Evolutionary conservation across 2,888 invertebrate species (phyloP).

Genomic region (Perizoma flavofasciatum): DNA sequence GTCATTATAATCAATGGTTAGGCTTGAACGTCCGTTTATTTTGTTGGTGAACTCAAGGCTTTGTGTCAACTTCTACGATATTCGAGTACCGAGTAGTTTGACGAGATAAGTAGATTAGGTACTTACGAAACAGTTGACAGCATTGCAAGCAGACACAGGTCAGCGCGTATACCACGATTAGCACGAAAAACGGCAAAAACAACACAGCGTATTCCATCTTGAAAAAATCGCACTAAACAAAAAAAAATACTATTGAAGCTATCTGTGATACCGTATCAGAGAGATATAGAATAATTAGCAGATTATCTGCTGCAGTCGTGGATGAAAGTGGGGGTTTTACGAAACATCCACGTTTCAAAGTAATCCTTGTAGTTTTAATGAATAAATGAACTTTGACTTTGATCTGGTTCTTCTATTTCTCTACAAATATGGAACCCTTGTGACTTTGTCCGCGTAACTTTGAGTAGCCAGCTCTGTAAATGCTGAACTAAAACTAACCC

Average conservation of each 20-base stretch:
- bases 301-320: constrained; percentile 6
- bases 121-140: constrained; percentile 60
- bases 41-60: too few relatives aligned
- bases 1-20: too few relatives aligned
- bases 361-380: too few relatives aligned
- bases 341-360: not conserved
- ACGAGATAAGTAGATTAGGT: not conserved
- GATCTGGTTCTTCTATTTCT: too few relatives aligned
- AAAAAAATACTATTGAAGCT: constrained; percentile 28
- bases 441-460: too few relatives aligned
- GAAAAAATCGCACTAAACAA: constrained; percentile 21
- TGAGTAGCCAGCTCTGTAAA: too few relatives aligned
- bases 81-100: too few relatives aligned
- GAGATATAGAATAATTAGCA: constrained; percentile 27
- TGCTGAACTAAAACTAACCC: too few relatives aligned
- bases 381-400: too few relatives aligned
- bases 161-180: constrained; percentile 51
- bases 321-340: not conserved
- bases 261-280: constrained; percentile 29
- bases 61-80: too few relatives aligned
- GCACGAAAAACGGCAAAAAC: constrained; percentile 49
- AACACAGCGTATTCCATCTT: constrained; percentile 48
- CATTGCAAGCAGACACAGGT: constrained; percentile 63
- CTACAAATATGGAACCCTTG: too few relatives aligned
- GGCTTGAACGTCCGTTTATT: too few relatives aligned